These are phyloP conservation scores for Sinohyriopsis cumingii DNA, from an alignment of 2,888 invertebrate genomes.

Conservation along the genomic window DNA sequence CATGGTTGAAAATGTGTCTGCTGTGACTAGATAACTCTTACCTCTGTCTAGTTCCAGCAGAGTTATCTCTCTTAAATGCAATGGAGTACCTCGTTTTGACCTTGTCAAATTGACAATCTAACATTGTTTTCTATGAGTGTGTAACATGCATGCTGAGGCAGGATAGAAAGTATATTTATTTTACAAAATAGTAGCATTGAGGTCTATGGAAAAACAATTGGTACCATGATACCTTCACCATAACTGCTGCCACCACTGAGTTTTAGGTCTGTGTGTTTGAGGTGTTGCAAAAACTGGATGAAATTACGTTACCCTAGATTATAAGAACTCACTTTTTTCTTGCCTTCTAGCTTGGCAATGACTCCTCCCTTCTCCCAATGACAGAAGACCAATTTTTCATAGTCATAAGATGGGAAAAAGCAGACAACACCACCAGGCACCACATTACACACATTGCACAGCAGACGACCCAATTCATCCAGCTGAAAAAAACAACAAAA, in stretches of 20 bases:
- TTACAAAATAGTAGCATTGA: too few species aligned
- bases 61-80: too few species aligned
- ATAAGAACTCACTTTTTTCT: conserved; percentile 76
- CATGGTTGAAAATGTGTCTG: too few species aligned
- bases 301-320: not conserved
- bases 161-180: too few species aligned
- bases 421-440: conserved; percentile 93
- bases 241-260: not conserved
- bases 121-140: too few species aligned
- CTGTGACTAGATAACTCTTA: too few species aligned
- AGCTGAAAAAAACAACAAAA: conserved; percentile 66
- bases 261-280: not conserved
- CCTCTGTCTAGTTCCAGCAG: too few species aligned
- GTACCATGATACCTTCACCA: too few species aligned
- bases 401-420: conserved; percentile 95
- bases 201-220: too few species aligned
- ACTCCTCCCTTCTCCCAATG: conserved; percentile 79
- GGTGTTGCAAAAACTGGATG: not conserved
- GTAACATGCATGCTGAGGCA: too few species aligned
- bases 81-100: too few species aligned
- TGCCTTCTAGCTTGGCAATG: conserved; percentile 79
- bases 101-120: too few species aligned
- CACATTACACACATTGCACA: conserved; percentile 84
- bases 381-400: conserved; percentile 81
- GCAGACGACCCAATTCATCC: conserved; percentile 78